phyloP scores from a whole-genome alignment of 2,113 vertebrate species.

The Lagopus leucura region DNA sequence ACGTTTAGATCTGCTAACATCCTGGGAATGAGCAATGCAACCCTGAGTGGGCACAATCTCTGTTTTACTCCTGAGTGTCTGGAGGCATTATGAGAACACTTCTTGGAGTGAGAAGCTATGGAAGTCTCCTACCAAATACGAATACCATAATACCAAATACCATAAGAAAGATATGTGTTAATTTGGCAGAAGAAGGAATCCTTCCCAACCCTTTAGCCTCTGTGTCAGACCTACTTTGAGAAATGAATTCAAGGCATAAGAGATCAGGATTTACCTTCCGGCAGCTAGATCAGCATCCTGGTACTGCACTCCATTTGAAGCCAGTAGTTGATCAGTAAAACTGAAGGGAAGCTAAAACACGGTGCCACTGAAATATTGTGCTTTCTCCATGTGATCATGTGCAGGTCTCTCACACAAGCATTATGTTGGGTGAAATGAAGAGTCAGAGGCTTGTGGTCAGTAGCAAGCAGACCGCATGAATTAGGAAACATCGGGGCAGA shows the following conservation, averaged over 20 bases:
- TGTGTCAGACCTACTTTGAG: background rate
- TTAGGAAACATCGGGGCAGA: background rate
- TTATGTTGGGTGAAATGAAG: background rate
- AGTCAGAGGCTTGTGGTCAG: background rate
- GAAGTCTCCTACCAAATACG: background rate
- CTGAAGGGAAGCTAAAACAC: background rate
- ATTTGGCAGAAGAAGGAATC: background rate
- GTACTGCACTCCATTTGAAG: background rate
- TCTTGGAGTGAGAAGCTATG: background rate
- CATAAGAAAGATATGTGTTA: background rate
- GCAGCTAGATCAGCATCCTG: background rate
- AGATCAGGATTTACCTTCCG: background rate
- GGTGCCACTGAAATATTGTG: background rate
- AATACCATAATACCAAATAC: no score
- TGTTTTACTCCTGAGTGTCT: background rate
- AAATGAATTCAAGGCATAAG: background rate
- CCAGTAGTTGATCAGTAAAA: background rate
- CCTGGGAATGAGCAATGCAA: constrained; percentile 33
- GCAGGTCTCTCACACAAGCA: background rate
- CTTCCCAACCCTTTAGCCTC: background rate
- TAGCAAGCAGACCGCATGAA: background rate
- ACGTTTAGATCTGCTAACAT: constrained; percentile 13
- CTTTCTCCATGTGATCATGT: background rate
- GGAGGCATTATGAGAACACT: background rate
- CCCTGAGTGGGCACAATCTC: constrained; percentile 9